phyloP scores from a whole-genome alignment of 2,797 vertebrate genomes.

The Thunnus albacares region DNA sequence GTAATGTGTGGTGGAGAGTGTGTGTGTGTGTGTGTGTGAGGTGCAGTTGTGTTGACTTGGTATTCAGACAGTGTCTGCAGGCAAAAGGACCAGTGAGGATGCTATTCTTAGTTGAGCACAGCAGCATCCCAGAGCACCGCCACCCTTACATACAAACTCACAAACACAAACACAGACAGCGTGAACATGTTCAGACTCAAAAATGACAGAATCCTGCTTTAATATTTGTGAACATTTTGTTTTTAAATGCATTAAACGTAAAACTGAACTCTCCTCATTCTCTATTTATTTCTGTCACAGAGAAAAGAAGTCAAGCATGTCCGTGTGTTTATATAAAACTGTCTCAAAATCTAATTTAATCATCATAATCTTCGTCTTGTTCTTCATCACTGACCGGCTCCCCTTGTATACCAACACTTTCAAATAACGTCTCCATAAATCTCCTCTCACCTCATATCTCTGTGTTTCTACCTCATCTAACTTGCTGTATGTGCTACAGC shows the following conservation, averaged over 20 bases:
- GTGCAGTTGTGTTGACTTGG: conserved; percentile 41
- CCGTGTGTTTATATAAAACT: no score
- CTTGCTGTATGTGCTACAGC: conserved; percentile 2
- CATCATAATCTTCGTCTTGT: neutral
- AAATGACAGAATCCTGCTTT: no score
- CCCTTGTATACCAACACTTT: neutral
- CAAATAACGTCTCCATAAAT: no score
- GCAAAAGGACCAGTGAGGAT: conserved; percentile 63
- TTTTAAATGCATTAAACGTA: neutral
- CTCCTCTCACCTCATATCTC: neutral
- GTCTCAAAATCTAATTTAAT: no score
- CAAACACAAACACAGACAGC: conserved; percentile 11
- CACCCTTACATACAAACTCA: conserved; percentile 18
- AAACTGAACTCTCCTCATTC: neutral
- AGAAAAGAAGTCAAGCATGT: neutral
- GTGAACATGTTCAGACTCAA: neutral
- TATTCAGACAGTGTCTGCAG: conserved; percentile 71
- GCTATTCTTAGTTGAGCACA: conserved; percentile 72
- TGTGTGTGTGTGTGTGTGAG: conserved; percentile 26
- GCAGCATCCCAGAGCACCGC: conserved; percentile 54
- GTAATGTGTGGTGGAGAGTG: conserved; percentile 7
- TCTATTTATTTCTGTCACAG: neutral
- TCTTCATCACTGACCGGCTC: neutral
- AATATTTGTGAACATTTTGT: neutral
- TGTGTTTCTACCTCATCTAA: neutral